Base-by-base conservation (phyloP, 2,797 vertebrate genomes). In the Danio aesculapii region DNA sequence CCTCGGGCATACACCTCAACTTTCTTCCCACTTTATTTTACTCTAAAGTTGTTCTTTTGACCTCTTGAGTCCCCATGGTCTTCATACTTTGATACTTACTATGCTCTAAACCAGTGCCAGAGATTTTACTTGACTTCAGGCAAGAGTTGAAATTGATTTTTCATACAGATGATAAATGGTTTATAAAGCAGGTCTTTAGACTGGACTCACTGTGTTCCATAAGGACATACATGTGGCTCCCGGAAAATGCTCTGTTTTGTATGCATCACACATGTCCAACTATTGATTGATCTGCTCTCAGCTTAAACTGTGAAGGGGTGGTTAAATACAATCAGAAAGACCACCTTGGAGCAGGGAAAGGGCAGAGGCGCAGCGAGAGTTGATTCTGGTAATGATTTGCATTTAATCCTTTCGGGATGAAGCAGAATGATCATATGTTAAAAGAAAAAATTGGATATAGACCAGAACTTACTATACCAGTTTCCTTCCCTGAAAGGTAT, bases 111-210 rank as follows among this genome's bases (percentile, higher is more conserved):
- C 39, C 41, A 57, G 49, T 4, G 8, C 50, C 62, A 67, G 62
- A 74, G 9, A 71, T 64, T 64, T 72, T 21, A 39, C 72, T 79
- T 19, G 49, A 72, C 17, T 79, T 72, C 21, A 57, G 79, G 43
- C 6, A 43, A 46, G 63, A 80, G 58, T 14, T 63, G 1, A 63
- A 75, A 75, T 80, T 3, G 14, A 75, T 79, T 83, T 75, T 70
- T 83, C 78, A 82, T 84, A 77, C 43, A 46, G 64, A 81, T 88
- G 55, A 80, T 83, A 11, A 73, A 59, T 77, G 50, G 39, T 78
- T 76, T 75, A 19, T 52, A 74, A 70, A 64, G 8, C 44, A 46
- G 30, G 49, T 44, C 50, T 66, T 39, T 9, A 63, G 11, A 52
- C 46, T 63, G 17, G 46, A 57, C 50, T 55, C 19, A 43, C 50